Evolutionary conservation across 2,888 invertebrate genomes (phyloP), one percentile per base, ranked within the genome.

Genomic region (Pinctada fucata): DNA sequence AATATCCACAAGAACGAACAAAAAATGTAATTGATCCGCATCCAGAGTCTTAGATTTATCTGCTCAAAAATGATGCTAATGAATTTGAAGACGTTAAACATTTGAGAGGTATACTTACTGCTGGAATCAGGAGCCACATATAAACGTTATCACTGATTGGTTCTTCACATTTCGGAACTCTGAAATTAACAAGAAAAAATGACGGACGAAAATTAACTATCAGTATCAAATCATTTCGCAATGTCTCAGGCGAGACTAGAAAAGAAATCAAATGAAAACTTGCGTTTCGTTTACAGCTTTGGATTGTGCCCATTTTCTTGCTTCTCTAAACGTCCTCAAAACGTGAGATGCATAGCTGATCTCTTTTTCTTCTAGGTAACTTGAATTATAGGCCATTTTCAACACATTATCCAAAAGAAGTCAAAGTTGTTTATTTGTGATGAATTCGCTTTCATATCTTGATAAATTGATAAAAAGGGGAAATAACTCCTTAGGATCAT

Each of bases 101-200:
- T 31, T 31, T 31, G 31, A 31, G 31, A 31, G 31, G 31, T 13
- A 58, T 3, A 74, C 74, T 31, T 50, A 74, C 74, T 4, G 65
- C 74, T 66, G 74, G 74, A 50, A 74, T 31, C 47, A 74, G 66
- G 4, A 74, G 67, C 16, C 58, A 74, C 10, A 74, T 16, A 31
- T 66, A 74, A 45, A 74, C 31, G 45, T 74, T 49, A 3, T 66
- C 63, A 50, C 50, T 66, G 45, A 74, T 50, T 13, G 65, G 50
- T 31, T 74, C 74, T 45, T 65, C 66, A 31, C 74, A 74, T n/a
- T 74, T 58, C 1, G 6, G 8, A 10, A 10, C 58, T 58, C 58
- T 58, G 58, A 6, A 58, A 58, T 6, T 10, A 58, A 58, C 6
- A 58, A 58, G 58, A 58, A 13, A 58, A 58, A 10, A 58, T 10